Evolutionary conservation across 2,888 invertebrate genomes (phyloP), one percentile per base, ranked within the genome.

Genomic region (Lissocephala sabroskyi): DNA sequence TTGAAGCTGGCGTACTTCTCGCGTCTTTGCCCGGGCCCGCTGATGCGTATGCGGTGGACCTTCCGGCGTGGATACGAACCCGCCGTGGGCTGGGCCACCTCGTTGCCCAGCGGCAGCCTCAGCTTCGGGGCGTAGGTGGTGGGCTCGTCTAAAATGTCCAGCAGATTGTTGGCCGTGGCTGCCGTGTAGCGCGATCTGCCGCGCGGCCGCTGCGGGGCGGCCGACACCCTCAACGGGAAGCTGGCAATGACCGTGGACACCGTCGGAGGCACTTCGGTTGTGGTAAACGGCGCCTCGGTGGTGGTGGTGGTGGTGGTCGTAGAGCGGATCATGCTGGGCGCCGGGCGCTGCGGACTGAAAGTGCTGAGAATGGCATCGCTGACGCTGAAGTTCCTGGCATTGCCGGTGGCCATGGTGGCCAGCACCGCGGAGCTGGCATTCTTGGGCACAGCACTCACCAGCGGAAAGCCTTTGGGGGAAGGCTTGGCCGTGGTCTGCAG

Each of bases 61-160:
- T 81, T 82, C 5, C 82, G 61, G 14, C 76, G 59, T 0, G 53
- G 26, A 13, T 53, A 43, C 2, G 52, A 35, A 1, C 50, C 33
- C 0, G 57, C 14, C 1, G 59, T 52, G 3, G 63, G 54, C 5
- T 55, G 59, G 23, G 60, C 67, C 9, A 49, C 49, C 2, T 57
- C 62, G 26, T 37, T 37, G 17, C 44, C 55, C n/a, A 61, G 63
- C 1, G 62, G 51, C 28, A 74, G 60, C 14, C 80, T 79, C 1
- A 74, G 55, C 42, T 79, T 83, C 0, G 85, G 84, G 0, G 84
- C 73, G 61, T 84, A 85, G 0, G 84, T 85, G 1, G 84, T 84
- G 14, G 84, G 79, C 45, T 84, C 83, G 33, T 81, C 81, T 7
- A 42, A n/a, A 9, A 28, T 56, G 0, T 81, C 80, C n/a, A 79